Evolutionary conservation across 2,797 vertebrate genomes (phyloP).

Genomic region (Prionace glauca): DNA sequence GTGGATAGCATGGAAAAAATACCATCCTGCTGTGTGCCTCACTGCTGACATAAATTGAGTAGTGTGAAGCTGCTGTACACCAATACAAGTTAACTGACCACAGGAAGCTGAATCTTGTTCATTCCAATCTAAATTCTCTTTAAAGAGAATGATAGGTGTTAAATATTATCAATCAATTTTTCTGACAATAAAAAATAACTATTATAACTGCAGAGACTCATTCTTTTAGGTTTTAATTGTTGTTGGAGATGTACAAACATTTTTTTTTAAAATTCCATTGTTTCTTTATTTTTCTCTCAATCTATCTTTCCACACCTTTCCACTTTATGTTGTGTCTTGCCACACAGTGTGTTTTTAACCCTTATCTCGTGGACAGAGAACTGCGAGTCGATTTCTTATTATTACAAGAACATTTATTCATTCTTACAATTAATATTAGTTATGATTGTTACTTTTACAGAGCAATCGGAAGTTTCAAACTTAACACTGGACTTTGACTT

Average conservation of each 20-base stretch:
- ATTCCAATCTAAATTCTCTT: neutral
- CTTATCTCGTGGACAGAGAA: too few relatives aligned
- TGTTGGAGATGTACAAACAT: neutral
- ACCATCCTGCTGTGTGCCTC: neutral
- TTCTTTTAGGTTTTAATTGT: neutral
- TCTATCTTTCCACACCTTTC: neutral
- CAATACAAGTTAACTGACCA: neutral
- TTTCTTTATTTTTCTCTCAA: neutral
- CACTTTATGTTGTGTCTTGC: too few relatives aligned
- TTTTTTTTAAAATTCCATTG: neutral
- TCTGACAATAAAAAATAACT: neutral
- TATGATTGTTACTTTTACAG: too few relatives aligned
- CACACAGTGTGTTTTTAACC: too few relatives aligned
- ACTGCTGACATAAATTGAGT: neutral
- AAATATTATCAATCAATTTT: neutral
- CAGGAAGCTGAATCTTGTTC: neutral
- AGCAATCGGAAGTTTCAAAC: too few relatives aligned
- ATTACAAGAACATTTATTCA: too few relatives aligned
- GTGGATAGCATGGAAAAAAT: neutral
- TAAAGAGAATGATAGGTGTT: neutral
- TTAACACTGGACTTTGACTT: too few relatives aligned
- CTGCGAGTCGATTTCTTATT: too few relatives aligned
- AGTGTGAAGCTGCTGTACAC: neutral
- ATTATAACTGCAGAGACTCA: neutral
- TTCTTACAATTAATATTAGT: too few relatives aligned